phyloP scores from a whole-genome alignment of 2,113 vertebrate species.

The Myotis lucifugus region DNA sequence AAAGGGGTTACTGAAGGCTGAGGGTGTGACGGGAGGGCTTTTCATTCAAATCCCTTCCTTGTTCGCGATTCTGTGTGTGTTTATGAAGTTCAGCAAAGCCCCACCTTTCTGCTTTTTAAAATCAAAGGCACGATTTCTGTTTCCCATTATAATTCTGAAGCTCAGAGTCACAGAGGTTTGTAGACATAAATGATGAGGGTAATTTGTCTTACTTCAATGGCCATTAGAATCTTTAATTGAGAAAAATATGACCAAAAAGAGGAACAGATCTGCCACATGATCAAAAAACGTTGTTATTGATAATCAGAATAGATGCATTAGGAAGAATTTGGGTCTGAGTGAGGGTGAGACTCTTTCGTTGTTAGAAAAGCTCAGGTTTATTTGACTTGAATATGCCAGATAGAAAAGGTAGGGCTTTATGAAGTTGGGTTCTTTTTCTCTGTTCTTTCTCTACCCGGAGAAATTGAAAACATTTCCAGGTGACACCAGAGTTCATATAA shows the following conservation, averaged over 20 bases:
- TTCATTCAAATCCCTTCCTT: conserved; percentile 18
- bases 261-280: conserved; percentile 46
- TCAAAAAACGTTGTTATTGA: conserved; percentile 41
- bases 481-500: conserved; percentile 40
- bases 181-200: conserved; percentile 75
- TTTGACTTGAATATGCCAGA: conserved; percentile 25
- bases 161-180: conserved; percentile 64
- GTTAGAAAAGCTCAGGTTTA: conserved; percentile 18
- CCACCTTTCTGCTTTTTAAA: conserved; percentile 71
- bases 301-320: conserved; percentile 42
- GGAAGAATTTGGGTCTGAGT: not conserved
- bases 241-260: conserved; percentile 71
- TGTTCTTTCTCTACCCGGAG: conserved; percentile 49
- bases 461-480: conserved; percentile 63
- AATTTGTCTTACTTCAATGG: conserved; percentile 77
- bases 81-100: conserved; percentile 25
- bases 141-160: conserved; percentile 77
- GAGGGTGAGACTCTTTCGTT: not conserved
- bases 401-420: conserved; percentile 33
- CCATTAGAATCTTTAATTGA: conserved; percentile 78
- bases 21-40: conserved; percentile 14
- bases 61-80: not conserved
- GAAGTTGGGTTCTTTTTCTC: conserved; percentile 26
- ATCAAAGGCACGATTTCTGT: conserved; percentile 76
- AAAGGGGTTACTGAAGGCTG: not conserved